Conservation (phyloP, 2,797 vertebrate genomes). For the Onychomys arenicola region DNA sequence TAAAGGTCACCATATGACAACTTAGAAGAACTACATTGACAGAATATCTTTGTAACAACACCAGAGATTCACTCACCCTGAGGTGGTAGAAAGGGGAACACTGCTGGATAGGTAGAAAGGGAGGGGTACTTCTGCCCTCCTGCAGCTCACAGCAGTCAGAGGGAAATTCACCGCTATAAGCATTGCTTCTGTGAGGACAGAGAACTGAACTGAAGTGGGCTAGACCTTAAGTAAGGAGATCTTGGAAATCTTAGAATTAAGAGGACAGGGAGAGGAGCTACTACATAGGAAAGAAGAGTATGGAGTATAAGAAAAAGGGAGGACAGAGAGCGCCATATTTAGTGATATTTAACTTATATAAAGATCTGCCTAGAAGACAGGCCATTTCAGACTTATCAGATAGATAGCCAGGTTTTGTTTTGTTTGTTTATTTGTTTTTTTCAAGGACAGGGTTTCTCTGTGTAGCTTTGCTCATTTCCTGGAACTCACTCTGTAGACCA, state of each 20-base stretch:
- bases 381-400: constrained; percentile 44
- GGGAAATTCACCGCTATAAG: background rate
- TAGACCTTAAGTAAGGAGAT: background rate
- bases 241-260: constrained; percentile 5
- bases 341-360: constrained; percentile 53
- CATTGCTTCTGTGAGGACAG: background rate
- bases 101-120: background rate
- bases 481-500: too few species aligned
- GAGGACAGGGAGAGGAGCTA: background rate
- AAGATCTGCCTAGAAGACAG: constrained; percentile 41
- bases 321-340: constrained; percentile 17
- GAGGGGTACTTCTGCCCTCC: background rate
- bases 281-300: background rate
- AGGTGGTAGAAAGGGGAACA: background rate
- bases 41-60: background rate
- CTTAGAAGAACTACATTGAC: background rate
- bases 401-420: constrained; percentile 62
- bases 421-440: too few species aligned
- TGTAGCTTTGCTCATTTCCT: too few species aligned
- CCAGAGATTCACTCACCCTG: background rate
- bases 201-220: background rate
- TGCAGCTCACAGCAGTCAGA: background rate
- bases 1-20: constrained; percentile 10
- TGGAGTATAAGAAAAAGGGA: background rate
- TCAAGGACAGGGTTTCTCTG: too few species aligned